These are phyloP conservation scores for Barbus barbus DNA, from an alignment of 2,113 vertebrate species.

Conservation along the genomic window DNA sequence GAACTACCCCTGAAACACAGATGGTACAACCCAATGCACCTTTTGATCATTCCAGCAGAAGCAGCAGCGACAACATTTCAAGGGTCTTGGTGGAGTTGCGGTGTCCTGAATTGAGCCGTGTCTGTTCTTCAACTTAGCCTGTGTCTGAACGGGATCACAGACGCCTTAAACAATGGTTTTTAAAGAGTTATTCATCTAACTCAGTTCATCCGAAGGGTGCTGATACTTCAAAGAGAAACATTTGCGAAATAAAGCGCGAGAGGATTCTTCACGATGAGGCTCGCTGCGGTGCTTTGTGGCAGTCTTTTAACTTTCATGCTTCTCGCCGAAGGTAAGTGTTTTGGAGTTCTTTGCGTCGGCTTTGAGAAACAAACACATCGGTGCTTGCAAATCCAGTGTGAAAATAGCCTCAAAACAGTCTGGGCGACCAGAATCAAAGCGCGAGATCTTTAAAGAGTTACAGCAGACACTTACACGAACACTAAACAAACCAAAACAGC, in stretches of 20 bases:
- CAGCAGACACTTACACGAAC: neutral
- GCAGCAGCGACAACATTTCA: conserved; percentile 8
- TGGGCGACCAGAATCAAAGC: neutral
- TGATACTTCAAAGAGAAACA: neutral
- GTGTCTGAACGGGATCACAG: neutral
- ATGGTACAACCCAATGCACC: conserved; percentile 44
- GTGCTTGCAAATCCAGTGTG: neutral
- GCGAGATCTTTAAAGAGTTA: neutral
- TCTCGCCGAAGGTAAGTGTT: conserved; percentile 20
- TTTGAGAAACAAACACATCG: neutral
- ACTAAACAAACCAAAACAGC: neutral
- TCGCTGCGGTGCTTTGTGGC: conserved; percentile 18
- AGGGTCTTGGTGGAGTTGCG: neutral
- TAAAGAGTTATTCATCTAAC: neutral
- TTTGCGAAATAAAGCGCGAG: neutral
- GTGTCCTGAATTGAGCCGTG: neutral
- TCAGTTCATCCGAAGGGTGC: neutral
- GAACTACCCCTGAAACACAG: conserved; percentile 11
- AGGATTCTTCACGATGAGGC: conserved; percentile 31
- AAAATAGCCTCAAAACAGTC: neutral
- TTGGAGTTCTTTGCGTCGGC: neutral
- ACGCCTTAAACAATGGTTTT: conserved; percentile 4
- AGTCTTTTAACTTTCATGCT: conserved; percentile 38
- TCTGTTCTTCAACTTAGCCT: neutral
- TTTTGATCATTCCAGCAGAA: conserved; percentile 39